phyloP scores from a whole-genome alignment of 2,113 vertebrate species.

The Pitta sordida region DNA sequence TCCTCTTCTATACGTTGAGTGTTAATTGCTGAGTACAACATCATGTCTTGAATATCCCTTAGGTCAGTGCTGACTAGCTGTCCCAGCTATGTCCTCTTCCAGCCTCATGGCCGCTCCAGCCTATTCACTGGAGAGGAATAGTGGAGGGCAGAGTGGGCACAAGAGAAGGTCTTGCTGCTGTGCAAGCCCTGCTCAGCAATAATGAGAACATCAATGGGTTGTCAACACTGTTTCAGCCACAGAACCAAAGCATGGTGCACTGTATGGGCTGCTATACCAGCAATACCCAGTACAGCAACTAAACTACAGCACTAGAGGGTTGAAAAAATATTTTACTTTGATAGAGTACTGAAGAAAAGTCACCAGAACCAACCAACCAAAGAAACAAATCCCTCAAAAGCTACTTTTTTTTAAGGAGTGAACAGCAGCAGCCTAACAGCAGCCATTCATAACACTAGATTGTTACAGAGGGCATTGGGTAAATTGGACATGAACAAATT shows the following conservation, averaged over 20 bases:
- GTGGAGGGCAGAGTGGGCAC: not conserved
- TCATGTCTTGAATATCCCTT: not conserved
- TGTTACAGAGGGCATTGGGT: not conserved
- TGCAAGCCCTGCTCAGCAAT: not conserved
- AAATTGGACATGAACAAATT: not conserved
- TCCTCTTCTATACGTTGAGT: not conserved
- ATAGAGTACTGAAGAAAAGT: not conserved
- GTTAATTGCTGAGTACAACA: rapidly evolving
- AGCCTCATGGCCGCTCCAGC: not conserved
- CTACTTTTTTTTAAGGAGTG: not conserved
- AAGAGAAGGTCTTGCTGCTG: not conserved
- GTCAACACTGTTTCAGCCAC: not conserved
- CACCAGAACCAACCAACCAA: not conserved
- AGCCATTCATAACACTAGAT: not conserved
- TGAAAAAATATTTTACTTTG: not conserved
- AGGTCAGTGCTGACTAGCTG: not conserved
- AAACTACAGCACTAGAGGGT: not conserved
- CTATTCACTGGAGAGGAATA: not conserved
- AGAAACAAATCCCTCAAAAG: rapidly evolving
- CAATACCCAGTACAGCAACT: not conserved
- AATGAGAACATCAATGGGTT: not conserved
- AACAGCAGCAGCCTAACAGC: not conserved
- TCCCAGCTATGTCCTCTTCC: not conserved
- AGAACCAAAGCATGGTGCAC: not conserved
- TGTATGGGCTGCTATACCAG: not conserved